Evolutionary conservation across 2,888 invertebrate genomes (phyloP), one percentile per base, ranked within the genome.

Genomic region (Eupithecia tripunctaria): DNA sequence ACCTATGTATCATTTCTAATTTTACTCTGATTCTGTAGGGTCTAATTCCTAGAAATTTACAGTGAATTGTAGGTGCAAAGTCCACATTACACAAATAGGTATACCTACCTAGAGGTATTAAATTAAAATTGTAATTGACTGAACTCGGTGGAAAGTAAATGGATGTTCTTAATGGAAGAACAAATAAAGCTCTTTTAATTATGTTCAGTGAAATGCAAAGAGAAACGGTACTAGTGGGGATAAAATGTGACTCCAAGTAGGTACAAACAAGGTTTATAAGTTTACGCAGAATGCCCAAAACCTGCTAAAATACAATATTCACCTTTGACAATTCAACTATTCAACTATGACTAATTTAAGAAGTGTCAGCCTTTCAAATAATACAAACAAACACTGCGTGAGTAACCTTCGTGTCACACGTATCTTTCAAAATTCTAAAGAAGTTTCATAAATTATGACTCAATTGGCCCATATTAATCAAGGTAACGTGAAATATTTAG

Each of bases 121-220:
- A 59, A 27, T 18, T 29, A 60, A 60, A 27, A 60, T 18, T 29
- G 27, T 60, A 27, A 29, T 60, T 60, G 0, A 60, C 29, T 29
- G 60, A 29, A 21, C 29, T 60, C 29, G 5, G 14, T 18, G 29
- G 29, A 60, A 60, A 12, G 56, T 56, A 56, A 60, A 29, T 29
- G 29, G 60, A 29, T 60, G 60, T 60, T 60, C 60, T 18, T 63
- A 51, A 66, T 66, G 66, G 51, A 64, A 25, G 14, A 41, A 25
- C 65, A 65, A 65, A 65, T 65, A 43, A 27, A 65, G 18, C 43
- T 60, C 56, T 25, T 56, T 67, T 70, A 68, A 68, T 68, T 67
- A 64, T 63, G 60, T 73, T 73, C 60, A 41, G 27, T 64, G 43
- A 38, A 73, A 43, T 65, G 62, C 25, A 68, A 72, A 75, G 68